A percentile compares a stretch with the other conserved stretches of the same genome.
Conservation (phyloP, 1,140 invertebrate species). For the Bombus pascuorum region DNA sequence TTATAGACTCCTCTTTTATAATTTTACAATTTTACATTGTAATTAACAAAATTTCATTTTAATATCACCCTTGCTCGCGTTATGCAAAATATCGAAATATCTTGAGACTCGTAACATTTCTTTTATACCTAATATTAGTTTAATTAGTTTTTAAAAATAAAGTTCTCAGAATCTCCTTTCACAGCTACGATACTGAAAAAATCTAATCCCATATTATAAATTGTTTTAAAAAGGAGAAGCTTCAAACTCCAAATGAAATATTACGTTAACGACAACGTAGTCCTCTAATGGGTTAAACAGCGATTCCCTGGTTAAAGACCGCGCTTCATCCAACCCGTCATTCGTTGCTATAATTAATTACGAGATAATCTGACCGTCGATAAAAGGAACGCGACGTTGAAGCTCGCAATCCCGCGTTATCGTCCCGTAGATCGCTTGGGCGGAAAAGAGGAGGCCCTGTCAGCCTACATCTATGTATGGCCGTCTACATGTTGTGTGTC, state of each 20-base stretch:
- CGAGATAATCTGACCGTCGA: slow-evolving; percentile 36
- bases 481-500: neutral
- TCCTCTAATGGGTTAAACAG: neutral
- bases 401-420: slow-evolving; percentile 30
- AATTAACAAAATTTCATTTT: too few relatives aligned
- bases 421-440: slow-evolving; percentile 14
- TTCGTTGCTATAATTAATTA: slow-evolving; percentile 38
- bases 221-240: too few relatives aligned
- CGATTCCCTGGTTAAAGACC: neutral
- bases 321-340: neutral
- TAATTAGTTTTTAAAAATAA: too few relatives aligned
- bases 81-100: too few relatives aligned
- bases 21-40: too few relatives aligned
- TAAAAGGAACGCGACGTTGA: slow-evolving; percentile 44
- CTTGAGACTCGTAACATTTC: too few relatives aligned
- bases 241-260: neutral
- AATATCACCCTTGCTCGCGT: too few relatives aligned
- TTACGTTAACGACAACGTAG: neutral
- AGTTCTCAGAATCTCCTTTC: too few relatives aligned
- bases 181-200: too few relatives aligned
- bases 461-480: neutral
- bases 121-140: too few relatives aligned
- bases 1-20: too few relatives aligned
- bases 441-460: slow-evolving; percentile 30
- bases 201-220: too few relatives aligned